Percentiles rank a stretch among this genome's conserved stretches.
These are phyloP conservation scores for Siniperca obscura DNA, from an alignment of 2,797 vertebrate genomes.

Conservation along the genomic window DNA sequence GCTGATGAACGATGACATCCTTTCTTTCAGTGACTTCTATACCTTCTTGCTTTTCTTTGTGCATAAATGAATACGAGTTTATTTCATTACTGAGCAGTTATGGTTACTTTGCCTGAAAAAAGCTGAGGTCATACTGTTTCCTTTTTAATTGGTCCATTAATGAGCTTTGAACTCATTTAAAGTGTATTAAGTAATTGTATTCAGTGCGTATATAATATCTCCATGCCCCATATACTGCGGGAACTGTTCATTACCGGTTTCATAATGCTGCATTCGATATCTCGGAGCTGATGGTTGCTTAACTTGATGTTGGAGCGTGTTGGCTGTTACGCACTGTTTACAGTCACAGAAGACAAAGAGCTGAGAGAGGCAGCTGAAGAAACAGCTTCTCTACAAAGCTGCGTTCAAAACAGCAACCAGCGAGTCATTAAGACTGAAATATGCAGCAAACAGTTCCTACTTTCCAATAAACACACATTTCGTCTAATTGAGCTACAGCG, in stretches of 20 bases:
- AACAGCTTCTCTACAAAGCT: constrained; percentile 3
- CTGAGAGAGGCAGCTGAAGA: background rate
- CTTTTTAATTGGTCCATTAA: constrained; percentile 21
- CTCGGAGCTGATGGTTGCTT: background rate
- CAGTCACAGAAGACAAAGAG: constrained; percentile 4
- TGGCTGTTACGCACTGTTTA: constrained; percentile 7
- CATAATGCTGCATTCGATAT: background rate
- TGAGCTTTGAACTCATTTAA: background rate
- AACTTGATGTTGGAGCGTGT: background rate
- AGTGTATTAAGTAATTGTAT: background rate
- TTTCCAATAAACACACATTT: background rate
- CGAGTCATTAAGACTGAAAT: background rate
- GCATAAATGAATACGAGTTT: background rate
- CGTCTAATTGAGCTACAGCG: background rate
- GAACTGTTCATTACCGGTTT: background rate
- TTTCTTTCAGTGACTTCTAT: background rate
- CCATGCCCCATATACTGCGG: background rate
- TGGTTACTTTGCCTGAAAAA: background rate
- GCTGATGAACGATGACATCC: background rate
- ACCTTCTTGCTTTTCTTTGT: background rate
- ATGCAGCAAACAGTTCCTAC: background rate
- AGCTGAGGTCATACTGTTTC: background rate
- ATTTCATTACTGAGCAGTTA: background rate
- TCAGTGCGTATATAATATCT: background rate
- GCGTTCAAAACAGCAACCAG: background rate